Evolutionary conservation across 2,888 invertebrate species (phyloP), one percentile per base, ranked within the genome.

Genomic region (Nebria salina): DNA sequence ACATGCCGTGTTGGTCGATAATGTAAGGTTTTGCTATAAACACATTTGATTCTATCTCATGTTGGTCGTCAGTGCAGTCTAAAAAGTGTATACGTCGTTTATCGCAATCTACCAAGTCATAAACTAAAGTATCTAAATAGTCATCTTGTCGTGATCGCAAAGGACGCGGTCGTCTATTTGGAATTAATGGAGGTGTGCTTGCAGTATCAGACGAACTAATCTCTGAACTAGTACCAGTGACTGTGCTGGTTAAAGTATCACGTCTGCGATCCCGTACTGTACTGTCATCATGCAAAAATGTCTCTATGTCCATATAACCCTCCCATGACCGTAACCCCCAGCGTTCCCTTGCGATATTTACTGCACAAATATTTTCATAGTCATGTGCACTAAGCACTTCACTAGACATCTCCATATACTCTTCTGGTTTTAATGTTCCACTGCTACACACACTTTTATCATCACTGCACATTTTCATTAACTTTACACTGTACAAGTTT

Each of bases 251-350:
- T 15, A 88, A 82, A 6, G 88, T 88, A 25, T 89, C 89, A 15
- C 88, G 84, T 83, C 91, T 89, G 85, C 92, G 87, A 64, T 93
- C 93, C 83, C 92, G 89, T 5, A 91, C 91, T 1, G 92, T 91
- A 84, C 92, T 92, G 42, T 92, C 92, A 84, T 93, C 92, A 82
- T 93, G 93, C 25, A 91, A 88, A 88, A 92, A 92, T 77, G 92
- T 92, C 86, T 92, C 92, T 81, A 93, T 93, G 83, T 93, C 93
- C 54, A 90, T 91, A 85, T 93, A 93, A 2, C 92, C 92, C 85
- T 91, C 91, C 93, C 93, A 93, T 64, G 92, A 92, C 68, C 93
- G 89, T 75, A 93, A 88, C 0, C 93, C 93, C 92, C 92, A 92
- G 15, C 92, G 91, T 86, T 92, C 93, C 83, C 93, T 88, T 2